Base-by-base conservation (phyloP, 2,113 vertebrate genomes). In the Ramphastos sulfuratus region DNA sequence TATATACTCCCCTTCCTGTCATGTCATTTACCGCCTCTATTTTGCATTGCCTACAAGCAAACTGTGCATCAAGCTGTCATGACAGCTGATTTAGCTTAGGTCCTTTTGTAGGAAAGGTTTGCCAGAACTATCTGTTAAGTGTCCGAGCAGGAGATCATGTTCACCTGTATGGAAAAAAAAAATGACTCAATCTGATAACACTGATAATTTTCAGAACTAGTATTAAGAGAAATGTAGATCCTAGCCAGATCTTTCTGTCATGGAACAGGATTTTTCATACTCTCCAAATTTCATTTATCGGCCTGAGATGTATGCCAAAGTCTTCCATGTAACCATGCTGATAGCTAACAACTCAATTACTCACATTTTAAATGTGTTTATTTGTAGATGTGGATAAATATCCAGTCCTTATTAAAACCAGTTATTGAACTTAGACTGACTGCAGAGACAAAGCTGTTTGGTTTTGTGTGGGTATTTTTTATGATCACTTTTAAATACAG, bases 281-380 rank as follows among this genome's bases (percentile, higher is more conserved):
- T 73, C 55, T 81, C 90, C 70, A 69, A 73, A 73, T 46, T 81
- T 60, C 10, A 83, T 96, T 91, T 78, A 84, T 90, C 85, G 84
- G n/a, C 4, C 12, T 69, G 61, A 81, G 54, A 65, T 61, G 35
- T n/a, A 54, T 7, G n/a, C 5, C 92, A 35, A 93, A 72, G n/a
- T 60, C 71, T 83, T 79, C 56, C 21, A 50, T 15, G 42, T 2
- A 69, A 69, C 16, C 39, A 54, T 12, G 37, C 8, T 55, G 44
- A 80, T n/a, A 90, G 88, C 7, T 23, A 82, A 23, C 2, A 59
- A 65, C 44, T 70, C 12, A 66, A 6, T 56, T 64, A 39, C 15
- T 61, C 27, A 37, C 12, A 52, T 64, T 63, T 89, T 28, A 66
- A 73, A 88, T 30, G 17, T 19, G 5, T 56, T 55, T 81, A 30